phyloP scores from a whole-genome alignment of 2,113 vertebrate genomes.

The Deroptyus accipitrinus region DNA sequence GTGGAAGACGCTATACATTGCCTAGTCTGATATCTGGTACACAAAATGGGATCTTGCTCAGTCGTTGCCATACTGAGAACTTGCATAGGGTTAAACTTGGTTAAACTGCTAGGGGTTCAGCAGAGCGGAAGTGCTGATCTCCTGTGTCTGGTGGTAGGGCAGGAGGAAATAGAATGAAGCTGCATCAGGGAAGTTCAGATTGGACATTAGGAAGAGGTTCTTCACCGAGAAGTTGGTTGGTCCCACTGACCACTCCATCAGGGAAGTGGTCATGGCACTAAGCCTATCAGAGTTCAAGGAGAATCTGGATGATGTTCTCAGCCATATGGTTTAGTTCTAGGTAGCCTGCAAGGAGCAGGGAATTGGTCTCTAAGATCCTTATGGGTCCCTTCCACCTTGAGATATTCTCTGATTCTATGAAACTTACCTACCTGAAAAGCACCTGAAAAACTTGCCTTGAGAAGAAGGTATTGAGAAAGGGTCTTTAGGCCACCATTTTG shows the following conservation, averaged over 20 bases:
- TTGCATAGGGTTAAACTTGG: neutral
- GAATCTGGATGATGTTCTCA: neutral
- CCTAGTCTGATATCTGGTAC: neutral
- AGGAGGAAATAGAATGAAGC: neutral
- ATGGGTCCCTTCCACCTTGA: neutral
- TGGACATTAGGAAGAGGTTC: neutral
- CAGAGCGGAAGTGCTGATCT: neutral
- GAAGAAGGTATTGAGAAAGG: neutral
- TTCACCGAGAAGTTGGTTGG: neutral
- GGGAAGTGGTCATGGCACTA: neutral
- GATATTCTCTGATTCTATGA: neutral
- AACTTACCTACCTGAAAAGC: neutral
- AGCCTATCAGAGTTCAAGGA: neutral
- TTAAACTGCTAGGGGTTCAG: neutral
- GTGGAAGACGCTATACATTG: neutral
- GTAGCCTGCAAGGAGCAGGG: neutral
- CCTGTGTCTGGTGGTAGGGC: neutral
- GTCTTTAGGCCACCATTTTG: neutral
- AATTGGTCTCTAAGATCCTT: neutral
- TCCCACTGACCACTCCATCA: neutral
- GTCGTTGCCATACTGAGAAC: neutral
- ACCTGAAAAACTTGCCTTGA: neutral
- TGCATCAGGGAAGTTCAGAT: neutral
- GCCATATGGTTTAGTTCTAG: neutral
- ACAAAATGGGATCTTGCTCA: neutral